Evolutionary conservation across 2,888 invertebrate genomes (phyloP).

Genomic region (Nipponacmea schrenckii): DNA sequence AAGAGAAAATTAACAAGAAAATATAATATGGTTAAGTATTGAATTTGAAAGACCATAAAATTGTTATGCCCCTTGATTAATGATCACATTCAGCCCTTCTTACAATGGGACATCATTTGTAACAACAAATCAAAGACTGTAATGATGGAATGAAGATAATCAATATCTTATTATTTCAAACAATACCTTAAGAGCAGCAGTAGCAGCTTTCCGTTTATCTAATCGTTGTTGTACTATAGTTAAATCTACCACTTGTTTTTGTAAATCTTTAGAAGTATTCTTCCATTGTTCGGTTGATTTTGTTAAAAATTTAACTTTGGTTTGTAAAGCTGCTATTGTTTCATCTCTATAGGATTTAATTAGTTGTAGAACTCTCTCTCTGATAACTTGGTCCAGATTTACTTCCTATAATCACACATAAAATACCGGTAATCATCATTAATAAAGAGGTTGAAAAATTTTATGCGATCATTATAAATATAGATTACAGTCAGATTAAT

Average conservation of each 20-base stretch:
- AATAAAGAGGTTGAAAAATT: too few species aligned
- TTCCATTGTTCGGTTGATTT: conserved; percentile 51
- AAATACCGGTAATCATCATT: background rate
- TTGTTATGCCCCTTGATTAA: too few species aligned
- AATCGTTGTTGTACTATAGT: conserved; percentile 50
- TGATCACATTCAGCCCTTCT: too few species aligned
- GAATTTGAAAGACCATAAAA: too few species aligned
- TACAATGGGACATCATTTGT: too few species aligned
- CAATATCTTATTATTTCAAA: too few species aligned
- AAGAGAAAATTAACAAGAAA: too few species aligned
- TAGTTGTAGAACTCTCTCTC: conserved; percentile 35
- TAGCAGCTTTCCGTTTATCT: conserved; percentile 55
- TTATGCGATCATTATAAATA: background rate
- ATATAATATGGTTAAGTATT: too few species aligned
- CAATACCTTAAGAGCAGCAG: conserved; percentile 50
- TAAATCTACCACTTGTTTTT: conserved; percentile 51
- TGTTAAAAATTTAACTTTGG: conserved; percentile 45
- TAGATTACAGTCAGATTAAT: too few species aligned
- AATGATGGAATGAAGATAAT: too few species aligned
- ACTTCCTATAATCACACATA: conserved; percentile 33
- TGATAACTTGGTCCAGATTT: conserved; percentile 37
- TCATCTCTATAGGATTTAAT: conserved; percentile 33
- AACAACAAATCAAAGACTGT: too few species aligned
- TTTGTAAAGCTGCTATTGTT: conserved; percentile 34
- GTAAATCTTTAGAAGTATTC: conserved; percentile 47